A percentile compares a stretch with the other conserved stretches of the same genome.
phyloP scores from a whole-genome alignment of 2,888 invertebrate species.

The Leptinotarsa tumamoca region DNA sequence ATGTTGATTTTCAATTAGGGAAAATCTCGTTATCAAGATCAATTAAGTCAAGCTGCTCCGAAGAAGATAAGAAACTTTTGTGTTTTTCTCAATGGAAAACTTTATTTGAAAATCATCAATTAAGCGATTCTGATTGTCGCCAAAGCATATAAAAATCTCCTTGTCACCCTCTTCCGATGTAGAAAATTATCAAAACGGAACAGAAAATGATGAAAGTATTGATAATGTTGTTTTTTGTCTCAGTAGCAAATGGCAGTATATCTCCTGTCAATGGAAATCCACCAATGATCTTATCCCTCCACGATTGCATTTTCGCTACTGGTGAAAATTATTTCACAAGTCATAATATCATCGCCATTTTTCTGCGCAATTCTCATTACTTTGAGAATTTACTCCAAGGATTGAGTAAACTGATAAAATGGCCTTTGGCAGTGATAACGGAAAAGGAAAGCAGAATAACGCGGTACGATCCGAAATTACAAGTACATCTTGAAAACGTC shows the following conservation, averaged over 20 bases:
- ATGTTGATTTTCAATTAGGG: neutral
- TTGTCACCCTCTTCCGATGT: neutral
- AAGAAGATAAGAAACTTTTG: too few relatives aligned
- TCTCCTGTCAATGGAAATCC: neutral
- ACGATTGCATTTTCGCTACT: neutral
- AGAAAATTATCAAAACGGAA: neutral
- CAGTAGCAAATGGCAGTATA: neutral
- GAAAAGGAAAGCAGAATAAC: neutral
- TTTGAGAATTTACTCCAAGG: neutral
- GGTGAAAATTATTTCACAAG: neutral
- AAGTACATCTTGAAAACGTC: neutral
- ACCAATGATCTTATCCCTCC: neutral
- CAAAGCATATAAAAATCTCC: neutral
- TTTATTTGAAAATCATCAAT: neutral
- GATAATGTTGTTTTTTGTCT: neutral
- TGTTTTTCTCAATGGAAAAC: neutral
- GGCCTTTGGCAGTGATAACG: neutral
- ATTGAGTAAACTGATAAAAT: neutral
- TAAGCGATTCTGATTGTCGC: neutral
- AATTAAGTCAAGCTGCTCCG: neutral
- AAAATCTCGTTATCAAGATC: constrained; percentile 7
- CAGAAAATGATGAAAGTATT: neutral
- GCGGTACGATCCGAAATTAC: neutral
- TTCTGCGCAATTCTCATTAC: too few relatives aligned
- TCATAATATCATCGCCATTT: neutral